Evolutionary conservation across 1,140 invertebrate genomes (phyloP), one percentile per base, ranked within the genome.

Genomic region (Metaphire vulgaris): DNA sequence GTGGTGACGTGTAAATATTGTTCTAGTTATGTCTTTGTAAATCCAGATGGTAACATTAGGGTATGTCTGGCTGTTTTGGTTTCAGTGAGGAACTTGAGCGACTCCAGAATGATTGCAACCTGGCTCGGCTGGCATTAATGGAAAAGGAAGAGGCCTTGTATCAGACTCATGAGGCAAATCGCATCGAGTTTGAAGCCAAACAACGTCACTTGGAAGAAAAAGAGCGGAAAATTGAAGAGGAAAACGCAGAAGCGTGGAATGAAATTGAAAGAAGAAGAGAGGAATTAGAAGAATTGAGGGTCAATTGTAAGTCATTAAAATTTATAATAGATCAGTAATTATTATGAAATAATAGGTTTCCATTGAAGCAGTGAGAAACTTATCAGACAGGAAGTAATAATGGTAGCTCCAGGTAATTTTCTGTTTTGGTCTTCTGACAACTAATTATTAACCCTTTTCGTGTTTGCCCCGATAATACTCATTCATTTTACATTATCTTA

Each of bases 221-320:
- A 16, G 72, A 74, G 66, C 29, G 72, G 32, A 69, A 79, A 69
- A 73, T 77, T 56, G 69, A 70, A n/a, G 72, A 77, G 64, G 74
- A 77, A 74, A 67, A 71, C 31, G 15, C 32, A 33, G n/a, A 34
- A 41, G 69, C 74, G 0, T 76, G 77, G 56, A 33, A 31, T 0
- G 76, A 74, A 74, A 33, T 74, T 1, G 34, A 74, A 14, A 2
- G 26, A 26, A 28, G 28, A 26, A 32, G 32, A 33, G 26, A 12
- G 32, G 70, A 34, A 32, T 33, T 72, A 33, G 41, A 33, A 31
- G 41, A 56, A 56, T 21, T 56, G 41, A 56, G 41, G 21, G 41
- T 21, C 21, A 56, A 56, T 6, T 56, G 41, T 56, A 56, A 56
- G 41, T 56, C 21, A 56, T 56, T 56, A 56, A 56, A 12, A 12